phyloP scores from a whole-genome alignment of 2,888 invertebrate genomes.

The Plagiodera versicolora region DNA sequence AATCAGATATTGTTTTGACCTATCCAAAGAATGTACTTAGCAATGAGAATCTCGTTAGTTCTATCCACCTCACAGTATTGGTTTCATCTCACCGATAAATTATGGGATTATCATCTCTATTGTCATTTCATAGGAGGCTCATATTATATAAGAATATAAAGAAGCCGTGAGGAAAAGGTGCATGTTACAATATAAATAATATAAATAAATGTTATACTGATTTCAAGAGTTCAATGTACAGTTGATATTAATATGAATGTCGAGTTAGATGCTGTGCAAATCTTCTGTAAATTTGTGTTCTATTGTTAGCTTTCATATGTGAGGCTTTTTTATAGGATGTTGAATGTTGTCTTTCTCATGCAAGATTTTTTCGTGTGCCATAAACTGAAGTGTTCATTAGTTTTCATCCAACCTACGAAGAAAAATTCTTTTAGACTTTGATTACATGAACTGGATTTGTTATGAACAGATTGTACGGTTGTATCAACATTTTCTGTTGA shows the following conservation, averaged over 20 bases:
- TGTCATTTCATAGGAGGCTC: constrained; percentile 26
- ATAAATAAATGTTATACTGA: constrained; percentile 35
- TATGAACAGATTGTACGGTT: too few relatives aligned
- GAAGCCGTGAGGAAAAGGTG: constrained; percentile 22
- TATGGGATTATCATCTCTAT: constrained; percentile 18
- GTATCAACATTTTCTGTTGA: too few relatives aligned
- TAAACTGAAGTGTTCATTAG: background rate
- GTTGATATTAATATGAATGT: constrained; percentile 34
- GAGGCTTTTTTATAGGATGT: constrained; percentile 1
- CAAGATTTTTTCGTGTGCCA: background rate
- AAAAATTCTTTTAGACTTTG: too few relatives aligned
- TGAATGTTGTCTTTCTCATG: background rate
- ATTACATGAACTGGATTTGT: too few relatives aligned
- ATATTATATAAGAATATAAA: constrained; percentile 25
- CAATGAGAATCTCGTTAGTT: constrained; percentile 19
- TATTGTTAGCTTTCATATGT: background rate
- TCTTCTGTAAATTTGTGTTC: constrained; percentile 18
- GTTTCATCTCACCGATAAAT: constrained; percentile 1
- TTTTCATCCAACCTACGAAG: background rate
- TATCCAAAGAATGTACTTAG: constrained; percentile 30
- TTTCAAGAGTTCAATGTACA: constrained; percentile 40
- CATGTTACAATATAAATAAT: constrained; percentile 27
- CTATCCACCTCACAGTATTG: constrained; percentile 14
- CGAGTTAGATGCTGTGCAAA: constrained; percentile 31
- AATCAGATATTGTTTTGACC: constrained; percentile 15